phyloP scores from a whole-genome alignment of 1,140 invertebrate species.

The Popillia japonica region DNA sequence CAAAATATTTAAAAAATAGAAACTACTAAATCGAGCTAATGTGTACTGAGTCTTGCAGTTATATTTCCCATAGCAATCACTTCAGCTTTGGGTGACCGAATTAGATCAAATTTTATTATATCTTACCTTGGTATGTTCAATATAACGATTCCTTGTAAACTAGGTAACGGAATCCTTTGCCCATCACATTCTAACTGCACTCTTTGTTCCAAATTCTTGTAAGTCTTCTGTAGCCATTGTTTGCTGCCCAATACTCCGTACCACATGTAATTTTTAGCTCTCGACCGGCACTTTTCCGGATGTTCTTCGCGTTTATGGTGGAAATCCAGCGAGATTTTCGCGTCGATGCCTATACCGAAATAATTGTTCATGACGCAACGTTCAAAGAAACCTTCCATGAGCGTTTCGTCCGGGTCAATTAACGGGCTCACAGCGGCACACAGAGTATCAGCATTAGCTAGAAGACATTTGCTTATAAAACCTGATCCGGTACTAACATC shows the following conservation, averaged over 20 bases:
- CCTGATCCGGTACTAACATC: constrained; percentile 74
- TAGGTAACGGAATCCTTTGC: constrained; percentile 88
- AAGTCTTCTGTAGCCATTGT: constrained; percentile 89
- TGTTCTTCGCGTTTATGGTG: constrained; percentile 98
- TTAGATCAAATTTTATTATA: too few relatives aligned
- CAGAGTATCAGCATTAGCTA: constrained; percentile 95
- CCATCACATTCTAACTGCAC: constrained; percentile 94
- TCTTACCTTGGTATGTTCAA: constrained; percentile 94
- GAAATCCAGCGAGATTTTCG: constrained; percentile 97
- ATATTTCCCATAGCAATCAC: too few relatives aligned
- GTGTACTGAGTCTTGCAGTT: neutral
- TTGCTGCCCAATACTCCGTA: constrained; percentile 95
- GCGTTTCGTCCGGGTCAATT: constrained; percentile 90
- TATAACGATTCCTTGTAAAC: constrained; percentile 95
- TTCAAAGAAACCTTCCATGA: constrained; percentile 91
- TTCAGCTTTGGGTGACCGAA: too few relatives aligned
- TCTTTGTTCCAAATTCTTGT: constrained; percentile 95
- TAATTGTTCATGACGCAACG: constrained; percentile 99
- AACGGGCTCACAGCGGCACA: constrained; percentile 93
- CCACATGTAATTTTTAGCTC: constrained; percentile 98
- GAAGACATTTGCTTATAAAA: constrained; percentile 88
- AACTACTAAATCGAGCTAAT: neutral
- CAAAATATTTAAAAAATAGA: neutral
- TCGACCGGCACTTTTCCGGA: constrained; percentile 93
- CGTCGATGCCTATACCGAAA: constrained; percentile 98